Base-by-base conservation (phyloP, 2,888 invertebrate genomes). In the Hecatera dysodea region DNA sequence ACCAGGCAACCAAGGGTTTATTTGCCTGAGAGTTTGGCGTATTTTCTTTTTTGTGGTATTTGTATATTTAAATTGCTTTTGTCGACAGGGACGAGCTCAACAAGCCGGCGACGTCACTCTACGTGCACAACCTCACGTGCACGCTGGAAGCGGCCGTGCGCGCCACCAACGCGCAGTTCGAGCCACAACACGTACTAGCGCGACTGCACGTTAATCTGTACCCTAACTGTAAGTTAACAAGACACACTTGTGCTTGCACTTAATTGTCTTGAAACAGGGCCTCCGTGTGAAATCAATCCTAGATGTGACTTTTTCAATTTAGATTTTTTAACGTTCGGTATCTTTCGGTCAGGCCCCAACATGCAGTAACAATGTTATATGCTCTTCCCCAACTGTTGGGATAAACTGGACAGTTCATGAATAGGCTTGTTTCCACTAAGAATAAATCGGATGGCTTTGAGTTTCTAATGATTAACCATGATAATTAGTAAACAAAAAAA, bases 161-260 rank as follows among this genome's bases (percentile, higher is more conserved):
- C 84, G 98, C 98, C 39, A 99, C 99, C 19, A 99, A 99, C 94
- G 98, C 99, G 19, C 99, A 99, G 94, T 98, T 97, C 92, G 99
- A 99, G 90, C 98, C 99, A 89, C 97, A 97, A 48, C 99, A 99
- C 91, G 98, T 99, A 62, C 96, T 99, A 19, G 97, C 98, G 85
- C 96, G 99, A 24, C 95, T 99, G 44, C 99, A 99, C 93, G 98
- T 99, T 66, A 97, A 98, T 85, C 95, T 98, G 29, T 96, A 96
- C 74, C 94, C 96, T 11, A 96, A 95, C 75, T 95, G 95, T 95
- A 81, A 87, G 92, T 88, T 8, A 27, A 15, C 17, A 52, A 27
- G 27, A 17, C 19, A 27, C 19, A 29, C 15, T 52, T 17, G 7
- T 50, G 27, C 19, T 1, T 17, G 7, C 27, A 17, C 19, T 1